These are phyloP conservation scores for Drosophila tsacasi DNA, from an alignment of 1,140 invertebrate species.

Conservation along the genomic window DNA sequence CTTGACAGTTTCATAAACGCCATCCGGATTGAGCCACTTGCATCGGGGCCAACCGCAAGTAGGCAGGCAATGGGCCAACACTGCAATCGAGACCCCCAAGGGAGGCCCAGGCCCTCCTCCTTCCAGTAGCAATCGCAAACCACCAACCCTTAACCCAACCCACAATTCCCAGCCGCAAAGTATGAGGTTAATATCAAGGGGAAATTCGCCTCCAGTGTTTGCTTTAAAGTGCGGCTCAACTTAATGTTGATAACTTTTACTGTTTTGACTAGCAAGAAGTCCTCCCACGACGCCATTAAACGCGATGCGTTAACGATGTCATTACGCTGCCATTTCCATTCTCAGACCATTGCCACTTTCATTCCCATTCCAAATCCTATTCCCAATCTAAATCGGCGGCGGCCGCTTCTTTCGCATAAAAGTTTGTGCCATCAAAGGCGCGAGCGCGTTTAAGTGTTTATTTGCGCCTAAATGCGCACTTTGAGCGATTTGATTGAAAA, in stretches of 20 bases:
- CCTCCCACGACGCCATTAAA: conserved; percentile 57
- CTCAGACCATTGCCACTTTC: neutral
- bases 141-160: conserved; percentile 9
- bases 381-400: conserved; percentile 37
- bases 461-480: conserved; percentile 83
- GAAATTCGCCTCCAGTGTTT: conserved; percentile 1
- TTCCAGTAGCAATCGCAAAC: neutral
- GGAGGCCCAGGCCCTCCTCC: neutral
- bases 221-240: conserved; percentile 66
- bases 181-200: conserved; percentile 70
- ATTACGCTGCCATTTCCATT: conserved; percentile 55
- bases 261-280: conserved; percentile 50
- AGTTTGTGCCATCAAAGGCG: conserved; percentile 77
- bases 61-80: conserved; percentile 57
- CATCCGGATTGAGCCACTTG: conserved; percentile 60
- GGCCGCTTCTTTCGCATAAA: conserved; percentile 59
- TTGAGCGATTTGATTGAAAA: conserved; percentile 83
- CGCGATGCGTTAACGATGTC: conserved; percentile 75
- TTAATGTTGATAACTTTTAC: conserved; percentile 70
- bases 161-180: conserved; percentile 60
- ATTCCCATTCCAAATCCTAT: conserved; percentile 9
- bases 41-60: conserved; percentile 60
- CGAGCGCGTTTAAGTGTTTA: conserved; percentile 82
- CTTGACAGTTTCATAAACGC: conserved; percentile 79
- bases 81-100: conserved; percentile 64